Evolutionary conservation across 64 coral and sea anemone genomes (phyloP).

Genomic region (Stichodactyla helianthus): DNA sequence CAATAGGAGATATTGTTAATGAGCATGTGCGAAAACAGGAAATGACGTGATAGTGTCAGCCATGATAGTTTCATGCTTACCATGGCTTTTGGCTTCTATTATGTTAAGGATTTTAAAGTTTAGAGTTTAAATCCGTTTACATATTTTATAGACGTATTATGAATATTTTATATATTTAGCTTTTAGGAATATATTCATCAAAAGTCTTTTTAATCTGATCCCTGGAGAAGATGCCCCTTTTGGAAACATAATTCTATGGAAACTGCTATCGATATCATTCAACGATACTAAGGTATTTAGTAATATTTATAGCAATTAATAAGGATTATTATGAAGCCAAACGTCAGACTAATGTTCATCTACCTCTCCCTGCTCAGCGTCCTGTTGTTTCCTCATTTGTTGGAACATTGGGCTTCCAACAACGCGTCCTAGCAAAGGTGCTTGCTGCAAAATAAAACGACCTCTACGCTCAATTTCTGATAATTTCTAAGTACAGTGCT

Average conservation of each 20-base stretch:
- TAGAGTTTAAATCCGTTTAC: not conserved
- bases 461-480: not conserved
- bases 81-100: too few species aligned
- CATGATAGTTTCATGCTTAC: not conserved
- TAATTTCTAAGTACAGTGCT: not conserved
- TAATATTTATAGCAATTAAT: not conserved
- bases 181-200: too few species aligned
- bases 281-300: too few species aligned
- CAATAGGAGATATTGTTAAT: not conserved
- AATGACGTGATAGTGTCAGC: not conserved
- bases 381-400: not conserved
- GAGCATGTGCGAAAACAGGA: not conserved
- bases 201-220: too few species aligned
- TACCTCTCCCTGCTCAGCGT: constrained; percentile 8
- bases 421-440: constrained; percentile 20
- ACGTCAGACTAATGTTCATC: not conserved
- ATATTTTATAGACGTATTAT: not conserved
- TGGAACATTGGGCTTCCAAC: constrained; percentile 21
- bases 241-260: too few species aligned
- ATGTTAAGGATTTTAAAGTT: not conserved
- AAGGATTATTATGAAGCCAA: not conserved
- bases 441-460: constrained; percentile 23
- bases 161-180: too few species aligned
- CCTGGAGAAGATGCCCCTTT: too few species aligned
- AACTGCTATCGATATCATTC: too few species aligned